A percentile compares a stretch with the other conserved stretches of the same genome.
Evolutionary conservation across 2,888 invertebrate genomes (phyloP).

Genomic region (Lasioglossum malachurum): DNA sequence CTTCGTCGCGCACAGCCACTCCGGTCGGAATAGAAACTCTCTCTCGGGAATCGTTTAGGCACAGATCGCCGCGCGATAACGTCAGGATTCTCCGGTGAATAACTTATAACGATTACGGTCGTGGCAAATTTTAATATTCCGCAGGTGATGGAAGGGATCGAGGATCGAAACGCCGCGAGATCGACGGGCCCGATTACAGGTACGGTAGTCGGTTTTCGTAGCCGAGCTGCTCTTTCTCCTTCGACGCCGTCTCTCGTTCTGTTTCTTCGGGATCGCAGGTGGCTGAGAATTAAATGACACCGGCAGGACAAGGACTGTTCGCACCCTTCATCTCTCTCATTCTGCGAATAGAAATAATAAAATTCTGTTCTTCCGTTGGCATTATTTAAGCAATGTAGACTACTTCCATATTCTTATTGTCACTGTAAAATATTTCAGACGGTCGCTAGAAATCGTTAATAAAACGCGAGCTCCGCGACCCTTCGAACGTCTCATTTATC

Average conservation of each 20-base stretch:
- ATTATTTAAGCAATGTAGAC: not conserved
- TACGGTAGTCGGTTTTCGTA: slow-evolving; percentile 19
- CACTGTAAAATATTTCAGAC: not conserved
- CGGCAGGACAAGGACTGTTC: not conserved
- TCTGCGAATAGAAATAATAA: too few species aligned
- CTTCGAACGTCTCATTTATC: not conserved
- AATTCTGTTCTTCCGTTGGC: not conserved
- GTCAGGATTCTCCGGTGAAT: slow-evolving; percentile 20
- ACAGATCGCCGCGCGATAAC: slow-evolving; percentile 34
- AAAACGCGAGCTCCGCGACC: not conserved
- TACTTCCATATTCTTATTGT: too few species aligned
- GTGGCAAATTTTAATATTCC: slow-evolving; percentile 36
- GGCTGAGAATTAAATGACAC: not conserved
- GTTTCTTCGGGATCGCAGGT: not conserved
- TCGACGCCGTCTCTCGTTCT: not conserved
- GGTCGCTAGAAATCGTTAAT: not conserved
- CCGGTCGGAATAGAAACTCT: slow-evolving; percentile 22
- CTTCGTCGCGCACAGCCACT: not conserved
- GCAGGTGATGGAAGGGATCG: not conserved
- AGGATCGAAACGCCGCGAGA: slow-evolving; percentile 15
- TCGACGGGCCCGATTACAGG: slow-evolving; percentile 7
- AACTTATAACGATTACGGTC: slow-evolving; percentile 26
- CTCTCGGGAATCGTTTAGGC: slow-evolving; percentile 16
- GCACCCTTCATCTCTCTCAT: not conserved
- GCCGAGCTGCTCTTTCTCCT: not conserved